Base-by-base conservation (phyloP, 2,797 vertebrate species). In the Eulemur mongoz region DNA sequence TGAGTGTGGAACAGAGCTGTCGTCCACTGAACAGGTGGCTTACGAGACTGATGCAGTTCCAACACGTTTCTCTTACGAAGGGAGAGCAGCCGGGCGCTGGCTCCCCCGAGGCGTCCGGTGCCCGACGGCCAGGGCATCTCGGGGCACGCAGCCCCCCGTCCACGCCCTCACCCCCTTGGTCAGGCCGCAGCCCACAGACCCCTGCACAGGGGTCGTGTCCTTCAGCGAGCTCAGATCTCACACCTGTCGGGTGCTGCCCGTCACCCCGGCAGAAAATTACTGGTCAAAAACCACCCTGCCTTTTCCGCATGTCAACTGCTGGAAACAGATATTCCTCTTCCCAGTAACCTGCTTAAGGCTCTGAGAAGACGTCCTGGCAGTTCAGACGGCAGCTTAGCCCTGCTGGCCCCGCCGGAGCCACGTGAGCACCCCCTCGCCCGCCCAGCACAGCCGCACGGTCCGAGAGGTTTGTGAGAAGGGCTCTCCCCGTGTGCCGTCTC, bases 371-470 rank as follows among this genome's bases (percentile, higher is more conserved):
- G 30, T 15, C 72, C 20, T 0, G 57, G 11, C 23, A 59, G 57
- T 11, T 59, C 57, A 0, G 2, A 1, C 32, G 18, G 50, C 15
- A 27, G 3, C 48, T 35, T 54, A 40, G 22, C 61, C 9, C 9
- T 2, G 1, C 18, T 1, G 18, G 11, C 18, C 15, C 5, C 27
- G 35, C 25, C 59, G n/a, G 5, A 3, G 43, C 23, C 13, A 15
- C 8, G 32, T 25, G 61, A n/a, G 4, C 17, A 32, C 23, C 20
- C 10, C 7, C 22, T 10, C 4, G 1, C 13, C 57, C 15, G 25
- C 25, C 27, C 12, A 0, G 35, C 38, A 9, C 38, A 2, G 52
- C 5, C 27, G 50, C 69, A 65, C 2, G 40, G 30, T 59, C 63
- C 72, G 57, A 1, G 6, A 22, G 6, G 3, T 17, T 65, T 7